phyloP scores from a whole-genome alignment of 1,140 invertebrate species.

The Drosophila willistoni region DNA sequence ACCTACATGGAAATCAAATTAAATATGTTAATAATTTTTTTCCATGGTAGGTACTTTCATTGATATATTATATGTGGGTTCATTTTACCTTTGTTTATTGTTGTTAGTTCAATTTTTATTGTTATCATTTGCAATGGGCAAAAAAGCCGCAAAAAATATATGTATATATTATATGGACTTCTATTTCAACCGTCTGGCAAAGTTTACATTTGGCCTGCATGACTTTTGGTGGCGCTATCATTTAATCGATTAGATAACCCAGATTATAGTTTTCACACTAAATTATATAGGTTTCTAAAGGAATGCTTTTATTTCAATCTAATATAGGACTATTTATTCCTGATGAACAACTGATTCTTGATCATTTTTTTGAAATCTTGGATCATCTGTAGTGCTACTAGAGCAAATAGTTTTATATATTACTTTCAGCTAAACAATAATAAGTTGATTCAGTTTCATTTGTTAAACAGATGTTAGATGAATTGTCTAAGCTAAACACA shows the following conservation, averaged over 20 bases:
- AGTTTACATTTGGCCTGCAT: constrained; percentile 4
- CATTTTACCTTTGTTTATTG: constrained; percentile 19
- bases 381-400: too few species aligned
- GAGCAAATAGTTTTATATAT: background rate
- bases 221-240: background rate
- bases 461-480: background rate
- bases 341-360: too few species aligned
- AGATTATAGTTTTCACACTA: background rate
- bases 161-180: background rate
- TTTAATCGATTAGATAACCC: background rate
- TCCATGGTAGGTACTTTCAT: background rate
- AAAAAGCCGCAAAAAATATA: constrained; percentile 40
- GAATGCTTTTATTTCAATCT: too few species aligned
- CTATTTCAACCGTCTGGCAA: background rate
- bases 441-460: background rate
- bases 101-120: background rate
- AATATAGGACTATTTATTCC: too few species aligned
- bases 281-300: background rate
- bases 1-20: constrained; percentile 36
- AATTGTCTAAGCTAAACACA: background rate
- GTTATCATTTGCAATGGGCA: constrained; percentile 29
- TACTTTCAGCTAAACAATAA: background rate
- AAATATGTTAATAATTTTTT: constrained; percentile 15
- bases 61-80: too few species aligned
- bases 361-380: too few species aligned